Conservation (phyloP, 2,797 vertebrate genomes). For the Gallinago solitaria region DNA sequence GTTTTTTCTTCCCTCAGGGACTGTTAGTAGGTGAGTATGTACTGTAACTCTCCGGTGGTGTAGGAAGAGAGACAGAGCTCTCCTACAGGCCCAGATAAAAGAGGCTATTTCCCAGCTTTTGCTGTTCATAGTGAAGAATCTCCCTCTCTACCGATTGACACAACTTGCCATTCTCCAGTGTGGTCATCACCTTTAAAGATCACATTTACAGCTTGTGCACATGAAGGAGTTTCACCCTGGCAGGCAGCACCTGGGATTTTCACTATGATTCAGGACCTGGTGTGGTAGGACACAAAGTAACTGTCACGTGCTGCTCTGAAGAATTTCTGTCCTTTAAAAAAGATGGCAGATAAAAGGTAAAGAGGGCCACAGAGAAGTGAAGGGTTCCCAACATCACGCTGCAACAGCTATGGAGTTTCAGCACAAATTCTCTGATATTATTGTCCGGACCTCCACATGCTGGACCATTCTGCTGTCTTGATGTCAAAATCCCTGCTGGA, state of each 20-base stretch:
- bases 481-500: conserved; percentile 11
- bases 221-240: background rate
- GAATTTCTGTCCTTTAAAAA: background rate
- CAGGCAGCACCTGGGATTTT: background rate
- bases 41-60: background rate
- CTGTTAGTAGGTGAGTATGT: background rate
- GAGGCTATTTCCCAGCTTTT: background rate
- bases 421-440: background rate
- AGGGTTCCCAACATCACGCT: background rate
- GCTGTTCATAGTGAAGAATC: background rate
- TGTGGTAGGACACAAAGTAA: background rate
- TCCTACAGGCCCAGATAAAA: background rate
- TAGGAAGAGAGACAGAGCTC: background rate
- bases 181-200: background rate
- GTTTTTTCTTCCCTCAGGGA: background rate
- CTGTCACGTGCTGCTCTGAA: background rate
- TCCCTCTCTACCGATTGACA: background rate
- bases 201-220: background rate
- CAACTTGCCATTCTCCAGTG: background rate
- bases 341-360: background rate
- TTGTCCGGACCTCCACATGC: background rate
- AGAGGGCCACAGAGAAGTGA: background rate
- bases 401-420: background rate
- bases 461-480: background rate
- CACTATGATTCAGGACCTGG: background rate